Percentiles rank a stretch among this genome's conserved stretches.
Evolutionary conservation across 2,113 vertebrate species (phyloP).

Genomic region (Melanocharis versteri): DNA sequence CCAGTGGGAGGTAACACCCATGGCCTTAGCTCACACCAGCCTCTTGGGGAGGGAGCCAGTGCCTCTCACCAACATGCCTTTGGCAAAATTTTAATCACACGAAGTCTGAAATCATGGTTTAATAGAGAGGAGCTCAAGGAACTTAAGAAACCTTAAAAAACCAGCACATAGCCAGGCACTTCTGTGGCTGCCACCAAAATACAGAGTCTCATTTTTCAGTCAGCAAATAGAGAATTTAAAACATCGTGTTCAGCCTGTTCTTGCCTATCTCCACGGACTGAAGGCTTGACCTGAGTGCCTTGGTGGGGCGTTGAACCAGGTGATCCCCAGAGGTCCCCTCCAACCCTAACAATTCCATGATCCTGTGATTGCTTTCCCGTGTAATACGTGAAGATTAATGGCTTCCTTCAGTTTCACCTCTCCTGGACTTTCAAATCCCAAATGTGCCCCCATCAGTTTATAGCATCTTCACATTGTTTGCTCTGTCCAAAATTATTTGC

Average conservation of each 20-base stretch:
- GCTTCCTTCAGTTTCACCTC: not conserved
- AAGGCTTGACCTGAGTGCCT: not conserved
- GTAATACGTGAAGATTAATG: not conserved
- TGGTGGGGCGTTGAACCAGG: no score
- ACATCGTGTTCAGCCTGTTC: not conserved
- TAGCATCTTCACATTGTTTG: not conserved
- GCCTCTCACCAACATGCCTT: not conserved
- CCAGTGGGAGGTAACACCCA: fast-evolving
- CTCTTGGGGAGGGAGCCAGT: not conserved
- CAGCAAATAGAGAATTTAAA: not conserved
- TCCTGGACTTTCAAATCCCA: not conserved
- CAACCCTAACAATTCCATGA: not conserved
- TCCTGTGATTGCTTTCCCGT: not conserved
- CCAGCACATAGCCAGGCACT: not conserved
- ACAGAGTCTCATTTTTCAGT: not conserved
- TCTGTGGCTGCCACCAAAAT: not conserved
- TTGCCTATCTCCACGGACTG: not conserved
- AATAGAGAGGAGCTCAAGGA: not conserved
- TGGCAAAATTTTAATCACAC: not conserved
- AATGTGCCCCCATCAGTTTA: not conserved
- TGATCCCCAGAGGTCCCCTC: not conserved
- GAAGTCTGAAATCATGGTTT: not conserved
- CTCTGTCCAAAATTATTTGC: not conserved
- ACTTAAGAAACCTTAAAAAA: not conserved
- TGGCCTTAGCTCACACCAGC: not conserved